Base-by-base conservation (phyloP, 2,888 invertebrate genomes). In the Tachina lurida region DNA sequence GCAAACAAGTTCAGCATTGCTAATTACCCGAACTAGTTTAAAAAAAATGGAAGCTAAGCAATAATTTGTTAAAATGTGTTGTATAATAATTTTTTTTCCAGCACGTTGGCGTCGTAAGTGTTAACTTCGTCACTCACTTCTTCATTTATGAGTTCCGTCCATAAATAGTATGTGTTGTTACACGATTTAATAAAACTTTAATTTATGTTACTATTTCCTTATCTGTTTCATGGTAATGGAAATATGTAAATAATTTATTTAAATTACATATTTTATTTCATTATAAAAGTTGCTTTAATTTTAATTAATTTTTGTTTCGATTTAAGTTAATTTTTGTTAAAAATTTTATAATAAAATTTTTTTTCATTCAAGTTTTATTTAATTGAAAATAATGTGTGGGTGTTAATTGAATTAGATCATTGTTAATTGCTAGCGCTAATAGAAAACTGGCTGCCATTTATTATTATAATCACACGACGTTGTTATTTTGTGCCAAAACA, bases 401-500 rank as follows among this genome's bases (percentile, higher is more conserved):
- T 91, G 91, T 91, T 91, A 91, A 91, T 91, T 90, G 80, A 88
- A 90, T 90, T 90, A 90, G 67, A 87, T 73, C 76, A 62, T 76
- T 83, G 78, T 84, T 87, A 87, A 87, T 78, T 83, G 31, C 13
- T 60, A 63, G 13, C 22, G 70, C 60, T 67, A 80, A 87, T 73
- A 54, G 17, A 60, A n/a, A 9, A 31, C n/a, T 22, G 9, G 31
- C n/a, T 43, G n/a, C 47, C 54, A 62, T 77, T 60, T 22, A 31
- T 31, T 31, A 31, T 4, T 22, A 2, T 2, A 3, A 22, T 22
- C 3, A 60, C 10, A 54, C 17, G 15, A 68, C 49, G 52, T 41
- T 54, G 17, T 54, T 54, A 31, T 31, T 31, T 31, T 31, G 31
- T 31, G 31, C 31, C 31, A 31, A 31, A 31, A 31, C 7, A 31